phyloP scores from a whole-genome alignment of 2,888 invertebrate genomes.

The Bimastos eiseni region DNA sequence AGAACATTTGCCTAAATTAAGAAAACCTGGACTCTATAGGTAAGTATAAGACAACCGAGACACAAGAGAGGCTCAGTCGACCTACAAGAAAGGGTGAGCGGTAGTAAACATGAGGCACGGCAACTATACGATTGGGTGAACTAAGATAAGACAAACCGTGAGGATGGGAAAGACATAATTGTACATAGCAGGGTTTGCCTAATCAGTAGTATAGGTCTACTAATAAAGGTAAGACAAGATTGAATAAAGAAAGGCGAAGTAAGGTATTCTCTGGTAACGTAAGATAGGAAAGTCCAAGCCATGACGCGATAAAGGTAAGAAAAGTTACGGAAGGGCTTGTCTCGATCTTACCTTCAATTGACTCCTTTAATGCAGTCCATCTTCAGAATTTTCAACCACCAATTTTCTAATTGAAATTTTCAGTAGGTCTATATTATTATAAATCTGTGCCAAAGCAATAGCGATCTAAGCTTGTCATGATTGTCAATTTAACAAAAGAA shows the following conservation, averaged over 20 bases:
- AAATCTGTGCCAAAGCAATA: no score
- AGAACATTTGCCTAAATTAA: neutral
- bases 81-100: neutral
- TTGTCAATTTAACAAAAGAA: neutral
- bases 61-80: neutral
- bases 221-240: no score
- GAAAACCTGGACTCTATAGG: neutral
- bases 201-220: no score
- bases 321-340: neutral
- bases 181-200: no score
- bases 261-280: neutral
- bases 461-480: no score
- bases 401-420: constrained; percentile 14
- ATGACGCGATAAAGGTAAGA: neutral
- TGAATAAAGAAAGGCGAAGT: no score
- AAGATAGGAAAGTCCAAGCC: no score
- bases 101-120: neutral
- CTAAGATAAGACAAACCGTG: no score
- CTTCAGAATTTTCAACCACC: neutral
- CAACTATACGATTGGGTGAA: neutral
- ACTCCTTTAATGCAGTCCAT: neutral
- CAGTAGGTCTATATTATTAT: neutral
- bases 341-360: no score
- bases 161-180: no score
- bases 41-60: neutral